Evolutionary conservation across 2,113 vertebrate genomes (phyloP).

Genomic region (Esox niger): DNA sequence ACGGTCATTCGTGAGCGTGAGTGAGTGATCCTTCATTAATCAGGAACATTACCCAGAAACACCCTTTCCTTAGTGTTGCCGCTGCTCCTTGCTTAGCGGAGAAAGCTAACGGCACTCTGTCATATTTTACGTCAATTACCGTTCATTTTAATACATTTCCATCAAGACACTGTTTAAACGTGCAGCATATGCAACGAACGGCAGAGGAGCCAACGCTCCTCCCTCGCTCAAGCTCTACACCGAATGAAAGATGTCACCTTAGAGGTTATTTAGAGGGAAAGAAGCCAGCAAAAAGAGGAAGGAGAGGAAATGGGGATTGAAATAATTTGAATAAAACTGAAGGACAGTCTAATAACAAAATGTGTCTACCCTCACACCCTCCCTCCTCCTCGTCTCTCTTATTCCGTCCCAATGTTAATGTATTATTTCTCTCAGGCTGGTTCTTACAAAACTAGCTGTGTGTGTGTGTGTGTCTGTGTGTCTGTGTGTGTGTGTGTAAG

Average conservation of each 20-base stretch:
- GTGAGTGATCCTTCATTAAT: constrained; percentile 97
- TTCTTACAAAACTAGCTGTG: no score
- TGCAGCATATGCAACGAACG: constrained; percentile 83
- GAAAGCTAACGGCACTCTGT: constrained; percentile 96
- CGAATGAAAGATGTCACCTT: constrained; percentile 90
- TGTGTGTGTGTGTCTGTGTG: no score
- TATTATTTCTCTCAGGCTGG: constrained; percentile 74
- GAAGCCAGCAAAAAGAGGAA: constrained; percentile 26
- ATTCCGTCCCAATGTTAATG: constrained; percentile 86
- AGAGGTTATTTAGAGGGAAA: constrained; percentile 73
- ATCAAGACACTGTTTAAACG: constrained; percentile 93
- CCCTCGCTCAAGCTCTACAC: constrained; percentile 36
- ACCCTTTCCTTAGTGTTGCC: constrained; percentile 52
- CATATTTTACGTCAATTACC: constrained; percentile 99
- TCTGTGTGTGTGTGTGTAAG: constrained; percentile 17
- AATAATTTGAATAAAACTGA: constrained; percentile 80
- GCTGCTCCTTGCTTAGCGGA: constrained; percentile 88
- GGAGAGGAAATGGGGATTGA: constrained; percentile 39
- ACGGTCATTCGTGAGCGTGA: constrained; percentile 69
- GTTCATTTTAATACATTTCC: constrained; percentile 93
- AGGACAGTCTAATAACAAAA: constrained; percentile 95
- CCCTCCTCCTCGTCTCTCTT: constrained; percentile 84
- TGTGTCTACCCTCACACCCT: constrained; percentile 67
- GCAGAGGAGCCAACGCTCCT: constrained; percentile 72
- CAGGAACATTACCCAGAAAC: constrained; percentile 87